These are phyloP conservation scores for Archilochus colubris DNA, from an alignment of 2,113 vertebrate species.

Conservation along the genomic window DNA sequence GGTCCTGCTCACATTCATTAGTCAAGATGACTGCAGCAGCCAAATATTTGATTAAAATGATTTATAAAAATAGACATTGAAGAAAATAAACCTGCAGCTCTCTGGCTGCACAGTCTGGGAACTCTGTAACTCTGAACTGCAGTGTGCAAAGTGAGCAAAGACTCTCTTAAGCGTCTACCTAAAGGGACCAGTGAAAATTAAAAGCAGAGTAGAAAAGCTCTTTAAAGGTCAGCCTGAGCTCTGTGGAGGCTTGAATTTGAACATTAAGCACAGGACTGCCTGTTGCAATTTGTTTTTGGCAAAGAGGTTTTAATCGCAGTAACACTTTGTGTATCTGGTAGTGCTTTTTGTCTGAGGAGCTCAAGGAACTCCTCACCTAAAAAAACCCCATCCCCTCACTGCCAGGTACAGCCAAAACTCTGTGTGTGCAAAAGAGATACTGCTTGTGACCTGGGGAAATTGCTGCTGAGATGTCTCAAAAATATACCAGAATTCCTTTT, in stretches of 20 bases:
- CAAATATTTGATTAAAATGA: constrained; percentile 59
- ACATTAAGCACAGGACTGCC: not conserved
- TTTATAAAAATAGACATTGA: constrained; percentile 32
- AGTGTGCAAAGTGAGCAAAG: rapidly evolving
- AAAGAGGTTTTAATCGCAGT: not conserved
- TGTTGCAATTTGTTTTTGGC: not conserved
- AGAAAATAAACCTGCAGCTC: not conserved
- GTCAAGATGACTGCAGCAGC: constrained; percentile 38
- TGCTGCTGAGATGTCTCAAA: not conserved
- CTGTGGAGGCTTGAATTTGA: not conserved
- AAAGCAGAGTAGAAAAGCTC: not conserved
- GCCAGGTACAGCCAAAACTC: not conserved
- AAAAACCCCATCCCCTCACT: too few relatives aligned
- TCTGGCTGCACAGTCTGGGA: not conserved
- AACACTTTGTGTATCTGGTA: rapidly evolving
- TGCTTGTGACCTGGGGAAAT: not conserved
- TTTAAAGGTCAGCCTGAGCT: constrained; percentile 11
- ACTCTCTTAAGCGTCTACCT: not conserved
- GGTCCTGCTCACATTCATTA: constrained; percentile 41
- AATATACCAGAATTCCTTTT: not conserved
- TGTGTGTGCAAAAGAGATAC: not conserved
- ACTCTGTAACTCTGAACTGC: not conserved
- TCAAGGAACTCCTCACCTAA: not conserved
- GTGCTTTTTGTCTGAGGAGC: not conserved
- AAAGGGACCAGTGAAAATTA: constrained; percentile 4